These are phyloP conservation scores for Gastrophysa polygoni DNA, from an alignment of 2,888 invertebrate species.

Conservation along the genomic window DNA sequence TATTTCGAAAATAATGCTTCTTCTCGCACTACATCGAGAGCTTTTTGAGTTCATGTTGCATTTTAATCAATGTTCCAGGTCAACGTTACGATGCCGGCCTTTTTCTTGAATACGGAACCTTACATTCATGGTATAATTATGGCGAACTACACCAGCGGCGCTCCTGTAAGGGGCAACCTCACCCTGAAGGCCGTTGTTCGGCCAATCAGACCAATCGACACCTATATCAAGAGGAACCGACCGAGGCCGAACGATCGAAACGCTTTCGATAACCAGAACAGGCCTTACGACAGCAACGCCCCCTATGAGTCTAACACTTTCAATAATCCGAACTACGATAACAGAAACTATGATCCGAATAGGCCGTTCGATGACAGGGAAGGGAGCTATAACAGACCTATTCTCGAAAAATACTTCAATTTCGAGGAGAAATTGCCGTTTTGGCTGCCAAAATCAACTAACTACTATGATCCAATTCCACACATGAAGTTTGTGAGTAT, in stretches of 20 bases:
- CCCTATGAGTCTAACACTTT: conserved; percentile 20
- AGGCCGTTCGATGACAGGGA: conserved; percentile 16
- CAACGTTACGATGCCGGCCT: conserved; percentile 94
- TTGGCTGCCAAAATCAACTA: conserved; percentile 74
- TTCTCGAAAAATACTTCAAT: conserved; percentile 73
- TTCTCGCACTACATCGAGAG: no score
- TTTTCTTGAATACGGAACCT: conserved; percentile 86
- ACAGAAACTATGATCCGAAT: conserved; percentile 23
- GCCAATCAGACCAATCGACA: conserved; percentile 64
- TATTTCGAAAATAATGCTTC: no score
- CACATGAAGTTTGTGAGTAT: conserved; percentile 73
- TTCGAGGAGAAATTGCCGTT: conserved; percentile 83
- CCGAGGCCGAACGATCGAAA: conserved; percentile 32
- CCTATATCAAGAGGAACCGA: conserved; percentile 36
- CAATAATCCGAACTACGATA: conserved; percentile 20
- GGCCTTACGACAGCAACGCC: conserved; percentile 22
- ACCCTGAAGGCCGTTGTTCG: conserved; percentile 81
- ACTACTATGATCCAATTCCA: conserved; percentile 67
- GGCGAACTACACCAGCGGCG: conserved; percentile 96
- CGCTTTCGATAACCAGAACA: conserved; percentile 17
- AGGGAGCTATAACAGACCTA: conserved; percentile 41
- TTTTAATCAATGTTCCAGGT: conserved; percentile 63
- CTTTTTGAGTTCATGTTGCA: not conserved
- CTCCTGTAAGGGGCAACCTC: conserved; percentile 87
- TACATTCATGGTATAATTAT: conserved; percentile 85